A percentile compares a stretch with the other conserved stretches of the same genome.
These are phyloP conservation scores for Megalurothrips usitatus DNA, from an alignment of 2,888 invertebrate genomes.

Conservation along the genomic window DNA sequence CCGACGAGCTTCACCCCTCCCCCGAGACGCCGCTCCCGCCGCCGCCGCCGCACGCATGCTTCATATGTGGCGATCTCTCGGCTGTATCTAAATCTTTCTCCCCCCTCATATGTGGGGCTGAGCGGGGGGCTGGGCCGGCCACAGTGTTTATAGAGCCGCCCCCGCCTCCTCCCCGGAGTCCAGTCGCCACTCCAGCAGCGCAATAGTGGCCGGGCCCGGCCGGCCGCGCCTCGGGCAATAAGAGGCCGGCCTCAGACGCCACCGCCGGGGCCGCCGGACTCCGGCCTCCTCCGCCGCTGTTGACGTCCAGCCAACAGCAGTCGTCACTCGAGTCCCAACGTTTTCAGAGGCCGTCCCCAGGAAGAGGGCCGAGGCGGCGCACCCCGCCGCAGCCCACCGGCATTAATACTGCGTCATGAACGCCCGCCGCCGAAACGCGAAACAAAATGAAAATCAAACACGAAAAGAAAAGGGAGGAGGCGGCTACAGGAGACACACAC, in stretches of 20 bases:
- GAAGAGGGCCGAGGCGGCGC: too few relatives aligned
- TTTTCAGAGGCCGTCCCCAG: too few relatives aligned
- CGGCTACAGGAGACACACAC: too few relatives aligned
- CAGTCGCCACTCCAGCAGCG: neutral
- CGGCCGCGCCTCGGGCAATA: neutral
- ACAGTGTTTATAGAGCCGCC: slow-evolving; percentile 9
- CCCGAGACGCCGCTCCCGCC: neutral
- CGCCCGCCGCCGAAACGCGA: too few relatives aligned
- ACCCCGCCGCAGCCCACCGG: too few relatives aligned
- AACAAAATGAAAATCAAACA: too few relatives aligned
- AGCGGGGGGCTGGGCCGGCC: neutral
- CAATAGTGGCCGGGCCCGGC: neutral
- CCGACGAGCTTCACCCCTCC: too few relatives aligned
- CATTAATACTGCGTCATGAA: too few relatives aligned
- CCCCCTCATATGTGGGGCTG: slow-evolving; percentile 14
- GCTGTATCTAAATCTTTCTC: slow-evolving; percentile 22
- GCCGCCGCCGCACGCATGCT: too few relatives aligned
- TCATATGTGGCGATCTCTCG: slow-evolving; percentile 17
- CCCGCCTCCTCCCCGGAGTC: neutral
- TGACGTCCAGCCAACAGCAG: neutral
- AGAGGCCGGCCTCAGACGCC: neutral
- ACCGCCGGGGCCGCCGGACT: neutral
- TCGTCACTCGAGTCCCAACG: neutral
- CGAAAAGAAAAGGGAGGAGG: too few relatives aligned
- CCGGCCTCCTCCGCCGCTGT: neutral